phyloP scores from a whole-genome alignment of 2,888 invertebrate species.

The Agonopterix alstromeriana region DNA sequence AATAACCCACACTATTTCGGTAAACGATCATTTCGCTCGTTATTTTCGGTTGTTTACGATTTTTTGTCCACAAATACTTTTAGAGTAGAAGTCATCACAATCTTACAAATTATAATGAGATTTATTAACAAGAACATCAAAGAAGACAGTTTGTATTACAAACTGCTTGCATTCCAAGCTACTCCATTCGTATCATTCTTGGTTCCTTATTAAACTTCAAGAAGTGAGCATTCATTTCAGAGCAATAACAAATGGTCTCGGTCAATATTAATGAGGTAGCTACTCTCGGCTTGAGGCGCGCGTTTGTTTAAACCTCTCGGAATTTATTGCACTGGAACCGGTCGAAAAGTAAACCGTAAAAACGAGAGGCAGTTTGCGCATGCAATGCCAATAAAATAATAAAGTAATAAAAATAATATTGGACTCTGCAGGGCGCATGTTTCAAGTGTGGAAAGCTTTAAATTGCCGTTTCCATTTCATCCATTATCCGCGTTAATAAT shows the following conservation, averaged over 20 bases:
- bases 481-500: constrained; percentile 41
- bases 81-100: constrained; percentile 18
- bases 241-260: constrained; percentile 53
- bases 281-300: constrained; percentile 41
- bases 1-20: constrained; percentile 63
- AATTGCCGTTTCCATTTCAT: constrained; percentile 43
- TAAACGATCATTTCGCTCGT: constrained; percentile 59
- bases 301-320: constrained; percentile 45
- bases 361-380: constrained; percentile 55
- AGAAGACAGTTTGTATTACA: constrained; percentile 24
- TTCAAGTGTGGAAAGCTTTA: constrained; percentile 37
- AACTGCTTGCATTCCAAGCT: constrained; percentile 29
- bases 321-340: constrained; percentile 54
- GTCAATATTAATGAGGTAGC: constrained; percentile 52
- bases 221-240: constrained; percentile 30
- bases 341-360: constrained; percentile 62
- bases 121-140: constrained; percentile 34
- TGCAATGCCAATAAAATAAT: constrained; percentile 65
- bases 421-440: constrained; percentile 45
- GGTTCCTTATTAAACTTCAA: constrained; percentile 32
- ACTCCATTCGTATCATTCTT: constrained; percentile 32
- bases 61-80: constrained; percentile 43
- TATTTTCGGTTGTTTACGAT: constrained; percentile 57
- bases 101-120: constrained; percentile 38
- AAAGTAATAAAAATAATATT: constrained; percentile 57